Evolutionary conservation across 1,140 invertebrate genomes (phyloP).

Genomic region (Cotesia glomerata): DNA sequence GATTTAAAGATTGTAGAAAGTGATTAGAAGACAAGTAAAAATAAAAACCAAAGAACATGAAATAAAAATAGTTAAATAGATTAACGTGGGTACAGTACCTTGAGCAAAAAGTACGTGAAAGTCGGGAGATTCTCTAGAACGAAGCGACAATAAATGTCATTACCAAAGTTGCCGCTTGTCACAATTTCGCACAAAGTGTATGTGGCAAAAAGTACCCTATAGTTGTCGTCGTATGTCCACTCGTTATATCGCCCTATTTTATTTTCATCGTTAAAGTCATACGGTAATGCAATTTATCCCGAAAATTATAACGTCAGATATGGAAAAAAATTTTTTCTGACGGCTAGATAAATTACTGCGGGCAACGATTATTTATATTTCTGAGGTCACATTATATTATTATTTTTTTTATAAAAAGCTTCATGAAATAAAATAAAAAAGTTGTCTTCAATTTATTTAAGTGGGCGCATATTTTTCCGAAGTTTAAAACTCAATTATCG

Average conservation of each 20-base stretch:
- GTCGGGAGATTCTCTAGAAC: slow-evolving; percentile 19
- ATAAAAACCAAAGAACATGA: background rate
- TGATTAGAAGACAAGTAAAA: too few species aligned
- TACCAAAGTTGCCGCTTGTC: slow-evolving; percentile 29
- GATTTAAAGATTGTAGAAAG: too few species aligned
- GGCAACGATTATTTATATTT: too few species aligned
- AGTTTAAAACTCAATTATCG: too few species aligned
- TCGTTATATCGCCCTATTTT: background rate
- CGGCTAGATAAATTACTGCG: too few species aligned
- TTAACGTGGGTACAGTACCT: background rate
- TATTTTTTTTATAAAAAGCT: too few species aligned
- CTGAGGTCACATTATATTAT: too few species aligned
- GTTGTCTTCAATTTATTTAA: too few species aligned
- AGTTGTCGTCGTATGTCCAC: slow-evolving; percentile 1
- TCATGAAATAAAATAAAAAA: too few species aligned
- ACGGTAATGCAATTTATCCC: too few species aligned
- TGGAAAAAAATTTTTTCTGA: background rate
- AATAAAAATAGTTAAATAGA: slow-evolving; percentile 1
- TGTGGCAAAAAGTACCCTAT: slow-evolving; percentile 7
- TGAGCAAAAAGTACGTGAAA: slow-evolving; percentile 18
- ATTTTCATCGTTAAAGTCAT: background rate
- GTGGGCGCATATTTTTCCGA: too few species aligned
- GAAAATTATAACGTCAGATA: background rate
- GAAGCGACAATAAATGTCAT: slow-evolving; percentile 34
- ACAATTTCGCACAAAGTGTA: slow-evolving; percentile 12